Conservation (phyloP, 1,140 invertebrate species). For the Microplitis demolitor region DNA sequence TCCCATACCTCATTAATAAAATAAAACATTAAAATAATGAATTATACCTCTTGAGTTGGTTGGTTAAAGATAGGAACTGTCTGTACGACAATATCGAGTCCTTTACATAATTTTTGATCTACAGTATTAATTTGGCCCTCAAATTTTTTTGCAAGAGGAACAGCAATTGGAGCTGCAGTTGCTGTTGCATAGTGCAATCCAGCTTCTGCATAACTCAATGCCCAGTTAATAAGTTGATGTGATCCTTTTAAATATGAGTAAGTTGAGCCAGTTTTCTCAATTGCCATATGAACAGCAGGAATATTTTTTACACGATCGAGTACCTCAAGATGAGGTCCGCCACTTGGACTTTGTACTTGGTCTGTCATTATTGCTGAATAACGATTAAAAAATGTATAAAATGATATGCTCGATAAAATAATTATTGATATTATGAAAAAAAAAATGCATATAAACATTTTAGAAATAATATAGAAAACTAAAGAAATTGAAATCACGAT, state of each 20-base stretch:
- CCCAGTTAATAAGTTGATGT: slow-evolving; percentile 59
- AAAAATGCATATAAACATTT: too few relatives aligned
- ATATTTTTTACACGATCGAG: slow-evolving; percentile 66
- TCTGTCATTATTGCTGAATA: slow-evolving; percentile 41
- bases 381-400: neutral
- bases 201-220: slow-evolving; percentile 58
- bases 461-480: too few relatives aligned
- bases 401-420: neutral
- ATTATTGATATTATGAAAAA: neutral
- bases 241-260: slow-evolving; percentile 67
- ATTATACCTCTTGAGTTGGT: slow-evolving; percentile 56
- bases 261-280: slow-evolving; percentile 65
- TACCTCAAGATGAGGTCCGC: slow-evolving; percentile 62
- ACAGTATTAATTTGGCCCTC: slow-evolving; percentile 59
- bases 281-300: slow-evolving; percentile 66
- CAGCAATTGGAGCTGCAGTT: slow-evolving; percentile 51
- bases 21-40: neutral
- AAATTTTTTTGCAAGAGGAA: slow-evolving; percentile 57
- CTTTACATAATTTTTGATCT: slow-evolving; percentile 62
- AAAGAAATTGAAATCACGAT: too few relatives aligned
- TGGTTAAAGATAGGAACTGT: slow-evolving; percentile 62
- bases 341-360: slow-evolving; percentile 8
- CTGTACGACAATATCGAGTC: slow-evolving; percentile 60
- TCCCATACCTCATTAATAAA: too few relatives aligned
- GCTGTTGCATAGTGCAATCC: slow-evolving; percentile 54